A percentile compares a stretch with the other conserved stretches of the same genome.
Conservation (phyloP, 2,888 invertebrate genomes). For the Rugalucina vietnamica region DNA sequence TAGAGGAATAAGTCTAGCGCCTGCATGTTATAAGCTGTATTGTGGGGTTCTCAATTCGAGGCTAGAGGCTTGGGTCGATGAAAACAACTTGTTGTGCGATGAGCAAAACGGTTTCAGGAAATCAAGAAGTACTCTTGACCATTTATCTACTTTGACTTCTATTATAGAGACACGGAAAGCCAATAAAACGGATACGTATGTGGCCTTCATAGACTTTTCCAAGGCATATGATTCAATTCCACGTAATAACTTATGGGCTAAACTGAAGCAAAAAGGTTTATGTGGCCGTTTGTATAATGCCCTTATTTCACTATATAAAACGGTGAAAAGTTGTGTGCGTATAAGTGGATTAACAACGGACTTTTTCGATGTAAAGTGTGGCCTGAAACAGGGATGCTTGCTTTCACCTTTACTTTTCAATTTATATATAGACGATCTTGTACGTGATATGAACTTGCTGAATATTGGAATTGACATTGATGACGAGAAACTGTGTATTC, state of each 20-base stretch:
- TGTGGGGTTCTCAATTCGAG: constrained; percentile 27
- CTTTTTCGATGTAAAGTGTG: background rate
- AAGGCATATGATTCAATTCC: constrained; percentile 7
- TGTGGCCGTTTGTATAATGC: background rate
- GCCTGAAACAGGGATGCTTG: too few species aligned
- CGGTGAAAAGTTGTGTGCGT: background rate
- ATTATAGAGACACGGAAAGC: background rate
- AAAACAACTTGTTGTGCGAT: constrained; percentile 16
- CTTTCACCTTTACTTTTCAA: background rate
- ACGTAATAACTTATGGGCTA: background rate
- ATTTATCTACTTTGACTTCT: constrained; percentile 18
- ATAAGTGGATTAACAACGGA: background rate
- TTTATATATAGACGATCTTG: background rate
- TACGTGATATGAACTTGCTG: background rate
- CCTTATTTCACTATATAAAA: background rate
- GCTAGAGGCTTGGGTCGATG: constrained; percentile 8
- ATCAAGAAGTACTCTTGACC: constrained; percentile 31
- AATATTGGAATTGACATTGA: background rate
- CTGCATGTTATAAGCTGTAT: constrained; percentile 30
- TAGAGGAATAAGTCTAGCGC: constrained; percentile 26
- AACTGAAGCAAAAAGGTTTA: background rate
- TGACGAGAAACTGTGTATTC: background rate
- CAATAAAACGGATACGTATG: background rate
- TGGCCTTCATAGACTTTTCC: background rate
- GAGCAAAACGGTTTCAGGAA: constrained; percentile 37